Base-by-base conservation (phyloP, 2,888 invertebrate species). In the Mystacides longicornis region DNA sequence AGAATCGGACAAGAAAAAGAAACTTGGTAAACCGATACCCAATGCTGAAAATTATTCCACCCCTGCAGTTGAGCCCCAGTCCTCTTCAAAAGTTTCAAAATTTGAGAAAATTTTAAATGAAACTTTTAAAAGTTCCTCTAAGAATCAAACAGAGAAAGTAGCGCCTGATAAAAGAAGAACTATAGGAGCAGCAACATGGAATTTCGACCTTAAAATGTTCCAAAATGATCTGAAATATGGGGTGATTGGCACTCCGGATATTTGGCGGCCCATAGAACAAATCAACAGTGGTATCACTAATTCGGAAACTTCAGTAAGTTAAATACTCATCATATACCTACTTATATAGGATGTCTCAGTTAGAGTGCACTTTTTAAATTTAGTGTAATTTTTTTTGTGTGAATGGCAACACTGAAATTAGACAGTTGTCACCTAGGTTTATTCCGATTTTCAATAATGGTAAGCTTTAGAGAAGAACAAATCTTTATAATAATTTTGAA, bases 161-260 rank as follows among this genome's bases (percentile, higher is more conserved):
- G 27, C 31, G 22, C 73, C 83, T 52, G 83, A 81, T 57, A 84
- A 83, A 64, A 73, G 85, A 60, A 73, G 84, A 61, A 83, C 83
- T 1, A 72, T 86, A 1, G 86, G 86, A 1, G 83, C 82, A 1
- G 83, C 83, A 3, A 85, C 85, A 1, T 83, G 85, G 71, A 80
- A 82, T 62, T 78, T 86, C 56, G 85, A 86, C 62, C 74, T 77
- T 1, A 82, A 81, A 64, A 71, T 80, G 61, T 86, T 86, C 65
- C 79, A 76, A 47, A 78, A 79, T 59, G 81, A 81, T 69, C 75
- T 82, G 52, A 76, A 75, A 58, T 81, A 81, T 62, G 75, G 78
- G 57, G 72, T 80, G 56, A 78, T 80, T 55, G 81, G 82, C 7
- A 86, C 85, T 3, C 83, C 84, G 2, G 86, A 86, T 67, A 77